Base-by-base conservation (phyloP, 1,140 invertebrate species). In the Psix sp. region DNA sequence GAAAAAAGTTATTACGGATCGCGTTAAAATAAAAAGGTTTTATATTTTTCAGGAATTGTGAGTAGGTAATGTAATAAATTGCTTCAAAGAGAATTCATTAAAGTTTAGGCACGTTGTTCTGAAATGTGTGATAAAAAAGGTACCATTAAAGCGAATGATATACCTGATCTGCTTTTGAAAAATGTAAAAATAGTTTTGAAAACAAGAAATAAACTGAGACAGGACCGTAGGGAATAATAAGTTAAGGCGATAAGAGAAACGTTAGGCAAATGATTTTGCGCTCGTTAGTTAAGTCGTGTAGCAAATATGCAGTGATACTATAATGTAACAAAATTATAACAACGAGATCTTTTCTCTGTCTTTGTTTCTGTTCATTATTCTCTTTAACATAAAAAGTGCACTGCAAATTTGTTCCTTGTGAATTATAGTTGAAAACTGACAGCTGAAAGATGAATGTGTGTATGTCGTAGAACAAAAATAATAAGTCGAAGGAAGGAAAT, bases 21-120 rank as follows among this genome's bases (percentile, higher is more conserved):
- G 66, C 49, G 63, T 76, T 74, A 71, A 74, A 73, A 78, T 59
- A 65, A 73, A 74, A 35, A 45, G 63, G 73, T 80, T 77, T 46
- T 79, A 83, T 82, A 81, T 79, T 83, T 82, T 82, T 80, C 49
- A 45, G 72, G 40, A 74, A 52, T 48, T 52, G 65, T 71, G 52
- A 49, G 40, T 39, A 39, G 48, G 35, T 60, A 66, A 43, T 31
- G 57, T 45, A 72, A 48, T 45, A 49, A 67, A 70, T 52, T 76
- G 63, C 52, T 60, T 68, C 21, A 42, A 65, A 68, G 48, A 68
- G 46, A 63, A 70, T 70, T 65, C 43, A 73, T 72, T 60, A 63
- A 72, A 77, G 43, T 68, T 73, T 73, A 73, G 68, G 60, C 60
- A 49, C 29, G 66, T 66, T 51, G 42, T 17, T 49, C 54, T 74